Conservation (phyloP, 2,888 invertebrate species). For the Caenorhabditis wallacei region DNA sequence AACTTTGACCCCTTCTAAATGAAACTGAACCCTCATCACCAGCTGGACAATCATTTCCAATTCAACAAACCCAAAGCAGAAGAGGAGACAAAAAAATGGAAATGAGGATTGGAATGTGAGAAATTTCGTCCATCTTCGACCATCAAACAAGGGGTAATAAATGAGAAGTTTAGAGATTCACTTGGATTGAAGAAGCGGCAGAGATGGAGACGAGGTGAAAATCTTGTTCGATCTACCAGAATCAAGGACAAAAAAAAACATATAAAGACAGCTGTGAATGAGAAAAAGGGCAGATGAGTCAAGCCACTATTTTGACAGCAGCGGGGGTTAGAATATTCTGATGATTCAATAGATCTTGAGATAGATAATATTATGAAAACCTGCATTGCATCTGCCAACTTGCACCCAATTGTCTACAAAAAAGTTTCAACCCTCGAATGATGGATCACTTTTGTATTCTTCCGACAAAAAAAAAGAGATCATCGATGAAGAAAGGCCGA, state of each 20-base stretch:
- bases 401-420: neutral
- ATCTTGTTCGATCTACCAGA: constrained; percentile 26
- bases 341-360: neutral
- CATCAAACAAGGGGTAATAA: constrained; percentile 59
- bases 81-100: constrained; percentile 3
- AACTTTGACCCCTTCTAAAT: no score
- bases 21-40: no score
- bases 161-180: constrained; percentile 13
- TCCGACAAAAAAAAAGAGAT: constrained; percentile 1
- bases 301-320: neutral
- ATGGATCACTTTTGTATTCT: constrained; percentile 15
- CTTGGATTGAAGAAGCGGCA: neutral
- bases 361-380: no score
- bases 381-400: no score
- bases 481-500: neutral
- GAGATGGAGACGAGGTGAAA: constrained; percentile 32
- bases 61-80: constrained; percentile 7
- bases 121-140: constrained; percentile 2
- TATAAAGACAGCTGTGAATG: constrained; percentile 18
- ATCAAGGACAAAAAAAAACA: constrained; percentile 30
- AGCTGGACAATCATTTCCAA: neutral
- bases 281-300: constrained; percentile 14
- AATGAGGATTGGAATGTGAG: constrained; percentile 34
- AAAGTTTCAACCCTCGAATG: neutral
- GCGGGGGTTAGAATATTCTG: neutral